Evolutionary conservation across 1,140 invertebrate species (phyloP), one percentile per base, ranked within the genome.

Genomic region (Trachelipus rathkii): DNA sequence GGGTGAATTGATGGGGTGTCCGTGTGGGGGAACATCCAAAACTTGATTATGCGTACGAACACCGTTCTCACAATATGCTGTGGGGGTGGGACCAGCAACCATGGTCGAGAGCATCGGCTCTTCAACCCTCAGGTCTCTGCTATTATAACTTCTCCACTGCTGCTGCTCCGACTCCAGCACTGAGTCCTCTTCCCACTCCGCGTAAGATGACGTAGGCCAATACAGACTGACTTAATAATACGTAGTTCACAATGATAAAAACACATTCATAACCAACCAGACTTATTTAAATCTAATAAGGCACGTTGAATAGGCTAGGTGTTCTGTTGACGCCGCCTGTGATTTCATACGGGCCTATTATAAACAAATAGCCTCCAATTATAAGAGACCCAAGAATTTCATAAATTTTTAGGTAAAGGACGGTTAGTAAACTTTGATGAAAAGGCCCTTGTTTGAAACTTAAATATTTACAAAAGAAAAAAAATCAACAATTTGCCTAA

Each of bases 381-480:
- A 33, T 3, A 33, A 33, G 33, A 33, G 33, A 6, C 33, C 33
- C 33, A 1, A 33, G 33, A 33, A 33, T 33, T 33, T 33, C 33
- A 33, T 33, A 33, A 33, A 33, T 33, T 33, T 6, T 33, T 6
- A 33, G 33, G 33, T 33, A 33, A 33, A 33, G 33, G 33, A 33
- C 33, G 33, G 33, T 33, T 33, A 33, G 33, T 33, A 33, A 33
- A 33, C 33, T 33, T 33, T 33, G 6, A 33, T 33, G 33, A 33
- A 33, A 33, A 33, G 33, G 33, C 33, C 33, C 68, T 70, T 70
- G 21, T 70, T 70, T 70, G 68, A 33, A 70, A 70, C 11, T 70
- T 21, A 33, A 70, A 70, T 33, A 33, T 24, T 24, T 24, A n/a
- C 11, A 23, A 23, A 13, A 13, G 11, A 70, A 70, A 70, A 70